Base-by-base conservation (phyloP, 2,113 vertebrate genomes). In the Anguilla japonica region DNA sequence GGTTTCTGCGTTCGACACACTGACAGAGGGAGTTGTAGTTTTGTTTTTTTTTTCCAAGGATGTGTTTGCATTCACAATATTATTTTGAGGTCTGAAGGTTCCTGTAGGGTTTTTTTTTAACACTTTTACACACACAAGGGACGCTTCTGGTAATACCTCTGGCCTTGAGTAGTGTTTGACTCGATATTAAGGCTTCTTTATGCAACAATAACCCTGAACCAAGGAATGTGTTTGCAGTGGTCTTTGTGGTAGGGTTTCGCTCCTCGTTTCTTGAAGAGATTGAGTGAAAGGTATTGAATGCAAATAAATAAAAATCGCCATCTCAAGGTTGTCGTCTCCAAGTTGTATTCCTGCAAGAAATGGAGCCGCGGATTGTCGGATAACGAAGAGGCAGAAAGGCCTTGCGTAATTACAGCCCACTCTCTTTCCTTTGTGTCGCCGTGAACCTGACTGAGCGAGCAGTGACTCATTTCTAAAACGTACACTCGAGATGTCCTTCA, bases 1-100 rank as follows among this genome's bases (percentile, higher is more conserved):
- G 71, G 29, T 53, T 85, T 39, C 22, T 39, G 11, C 29, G 20
- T 41, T 22, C 34, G 29, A 40, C 75, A 39, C 43, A 39, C 29
- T 50, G 84, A 84, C 67, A 29, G 71, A 34, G 63, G 43, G 71
- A 46, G 0, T 26, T n/a, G 26, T 26, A 71, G 67, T 71, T 34
- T 34, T 34, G 34, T 34, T 34, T 78, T 79, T 89, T 87, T 87
- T 86, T 89, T 84, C 81, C 63, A 83, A 81, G 63, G 86, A 53
- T 83, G 43, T 78, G 34, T 53, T 53, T 8, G 26, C 22, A 43
- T n/a, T 75, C 16, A 57, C 39, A 41, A 40, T 22, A 8, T 14
- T 75, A 26, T 34, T 13, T 87, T 85, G 26, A 3, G 26, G 86
- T 81, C 75, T 16, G 75, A 86, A 71, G 53, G 18, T 84, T 89